Evolutionary conservation across 2,888 invertebrate species (phyloP).

Genomic region (Tenthredo distinguenda): DNA sequence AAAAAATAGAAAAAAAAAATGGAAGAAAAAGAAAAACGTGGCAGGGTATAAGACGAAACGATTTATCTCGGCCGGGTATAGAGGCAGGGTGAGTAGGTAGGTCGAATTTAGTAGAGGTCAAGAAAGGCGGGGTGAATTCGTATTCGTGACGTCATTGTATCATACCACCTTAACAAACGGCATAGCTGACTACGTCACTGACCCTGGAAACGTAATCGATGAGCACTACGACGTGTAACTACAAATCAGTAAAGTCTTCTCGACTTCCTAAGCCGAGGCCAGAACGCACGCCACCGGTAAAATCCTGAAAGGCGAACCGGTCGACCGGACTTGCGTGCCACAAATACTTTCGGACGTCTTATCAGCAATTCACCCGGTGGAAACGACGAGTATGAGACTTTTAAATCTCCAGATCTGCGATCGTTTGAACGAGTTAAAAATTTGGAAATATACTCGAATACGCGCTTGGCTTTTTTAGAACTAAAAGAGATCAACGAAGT

Average conservation of each 20-base stretch:
- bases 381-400: slow-evolving; percentile 12
- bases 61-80: background rate
- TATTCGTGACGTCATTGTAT: slow-evolving; percentile 8
- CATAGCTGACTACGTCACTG: slow-evolving; percentile 4
- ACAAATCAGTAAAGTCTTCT: slow-evolving; percentile 16
- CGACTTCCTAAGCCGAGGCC: background rate
- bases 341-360: slow-evolving; percentile 9
- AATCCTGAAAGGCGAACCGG: slow-evolving; percentile 27
- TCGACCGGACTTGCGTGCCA: slow-evolving; percentile 21
- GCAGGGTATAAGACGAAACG: background rate
- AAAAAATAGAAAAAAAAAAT: no score
- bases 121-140: background rate
- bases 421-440: background rate
- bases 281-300: background rate
- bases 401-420: slow-evolving; percentile 17
- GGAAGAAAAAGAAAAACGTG: background rate
- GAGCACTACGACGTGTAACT: slow-evolving; percentile 13
- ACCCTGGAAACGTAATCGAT: slow-evolving; percentile 35
- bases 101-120: slow-evolving; percentile 21
- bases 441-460: background rate
- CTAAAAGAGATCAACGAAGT: background rate
- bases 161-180: background rate
- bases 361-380: slow-evolving; percentile 14
- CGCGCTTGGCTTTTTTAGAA: background rate
- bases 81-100: background rate